Percentiles rank a stretch among this genome's conserved stretches.
These are phyloP conservation scores for Elephas maximus DNA, from an alignment of 2,113 vertebrate genomes.

Conservation along the genomic window DNA sequence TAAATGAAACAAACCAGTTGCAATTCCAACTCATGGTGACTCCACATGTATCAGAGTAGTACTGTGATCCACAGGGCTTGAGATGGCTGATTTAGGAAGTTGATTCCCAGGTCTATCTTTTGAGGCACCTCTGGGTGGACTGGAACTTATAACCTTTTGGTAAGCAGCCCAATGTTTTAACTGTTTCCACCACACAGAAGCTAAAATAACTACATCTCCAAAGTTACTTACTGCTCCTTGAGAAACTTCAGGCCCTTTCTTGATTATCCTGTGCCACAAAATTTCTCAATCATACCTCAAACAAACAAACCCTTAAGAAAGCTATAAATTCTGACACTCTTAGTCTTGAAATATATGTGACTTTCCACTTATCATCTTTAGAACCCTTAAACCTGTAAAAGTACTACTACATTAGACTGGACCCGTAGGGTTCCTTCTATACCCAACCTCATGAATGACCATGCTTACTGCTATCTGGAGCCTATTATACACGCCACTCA, in stretches of 20 bases:
- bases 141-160: too few relatives aligned
- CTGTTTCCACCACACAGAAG: too few relatives aligned
- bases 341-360: constrained; percentile 6
- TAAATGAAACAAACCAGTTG: not conserved
- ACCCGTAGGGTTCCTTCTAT: not conserved
- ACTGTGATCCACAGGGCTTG: too few relatives aligned
- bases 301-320: not conserved
- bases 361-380: not conserved
- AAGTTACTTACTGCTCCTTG: not conserved
- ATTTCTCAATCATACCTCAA: not conserved
- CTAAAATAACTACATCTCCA: not conserved
- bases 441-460: not conserved
- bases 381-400: not conserved
- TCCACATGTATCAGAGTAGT: too few relatives aligned
- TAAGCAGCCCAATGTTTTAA: too few relatives aligned
- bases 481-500: not conserved
- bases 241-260: not conserved
- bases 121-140: too few relatives aligned
- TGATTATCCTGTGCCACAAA: not conserved
- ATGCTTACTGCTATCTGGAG: not conserved
- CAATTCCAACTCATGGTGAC: too few relatives aligned
- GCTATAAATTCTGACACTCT: not conserved
- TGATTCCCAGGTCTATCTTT: too few relatives aligned
- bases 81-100: too few relatives aligned
- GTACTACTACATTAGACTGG: not conserved